Base-by-base conservation (phyloP, 2,797 vertebrate species). In the Kryptolebias ocellatus region DNA sequence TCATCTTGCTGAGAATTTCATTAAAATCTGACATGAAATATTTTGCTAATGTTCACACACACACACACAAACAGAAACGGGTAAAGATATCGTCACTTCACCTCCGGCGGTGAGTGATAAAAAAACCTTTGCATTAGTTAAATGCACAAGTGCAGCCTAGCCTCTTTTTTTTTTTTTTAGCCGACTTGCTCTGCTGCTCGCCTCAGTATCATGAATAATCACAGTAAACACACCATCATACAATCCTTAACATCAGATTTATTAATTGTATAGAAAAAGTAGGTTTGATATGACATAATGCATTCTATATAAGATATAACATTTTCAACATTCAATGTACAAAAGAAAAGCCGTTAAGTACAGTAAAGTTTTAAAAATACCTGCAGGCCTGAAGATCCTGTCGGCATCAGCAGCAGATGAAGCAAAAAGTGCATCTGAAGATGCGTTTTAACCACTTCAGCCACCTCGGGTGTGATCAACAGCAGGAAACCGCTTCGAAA, bases 191-290 rank as follows among this genome's bases (percentile, higher is more conserved):
- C 42, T 44, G 2, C 11, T 14, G 42, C 12, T 46, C 16, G 1
- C 15, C 44, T 46, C 14, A 46, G 34, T 44, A 10, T 39, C 9
- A 10, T 12, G 37, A 39, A n/a, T 8, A 52, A 34, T 44, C 20
- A 56, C 49, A 67, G 14, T 4, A 34, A 72, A 60, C 70, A 56
- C 60, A 57, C 44, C 44, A 53, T 42, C 27, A 46, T 39, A 64
- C 68, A 59, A 81, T 87, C 70, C 90, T 89, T 80, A 85, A 88
- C 92, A 89, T 91, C 85, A 83, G 87, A 91, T 95, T 94, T 95
- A 95, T 94, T 95, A 91, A 90, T 93, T 94, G 92, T 94, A 93
- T 95, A 94, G 91, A 95, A 95, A 95, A 95, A 92, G 92, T 94
- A 93, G 91, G 92, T 92, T 92, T 89, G 92, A 94, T 95, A 95